Percentiles rank a stretch among this genome's conserved stretches.
Evolutionary conservation across 2,888 invertebrate genomes (phyloP).

Genomic region (Lottia scabra): DNA sequence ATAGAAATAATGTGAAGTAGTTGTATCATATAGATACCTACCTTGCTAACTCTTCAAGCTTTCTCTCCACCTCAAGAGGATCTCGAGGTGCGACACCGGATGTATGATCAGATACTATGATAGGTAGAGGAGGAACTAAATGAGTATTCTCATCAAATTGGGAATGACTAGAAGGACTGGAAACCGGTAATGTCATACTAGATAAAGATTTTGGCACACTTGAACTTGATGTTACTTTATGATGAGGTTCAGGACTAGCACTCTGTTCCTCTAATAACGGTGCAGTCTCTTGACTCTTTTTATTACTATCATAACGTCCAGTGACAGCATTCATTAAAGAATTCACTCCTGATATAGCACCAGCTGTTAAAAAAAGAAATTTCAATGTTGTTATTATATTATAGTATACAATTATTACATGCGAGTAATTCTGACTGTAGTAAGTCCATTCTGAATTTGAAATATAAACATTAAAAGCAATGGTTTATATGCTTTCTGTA

Average conservation of each 20-base stretch:
- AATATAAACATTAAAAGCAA: no score
- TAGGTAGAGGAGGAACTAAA: constrained; percentile 18
- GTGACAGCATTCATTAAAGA: constrained; percentile 60
- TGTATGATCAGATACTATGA: constrained; percentile 18
- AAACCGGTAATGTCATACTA: constrained; percentile 65
- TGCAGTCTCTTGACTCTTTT: constrained; percentile 57
- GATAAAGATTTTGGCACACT: constrained; percentile 65
- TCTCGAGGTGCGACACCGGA: constrained; percentile 24
- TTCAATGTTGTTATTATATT: no score
- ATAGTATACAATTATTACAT: no score
- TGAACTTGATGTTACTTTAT: constrained; percentile 51
- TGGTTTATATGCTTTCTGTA: no score
- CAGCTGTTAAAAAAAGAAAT: constrained; percentile 38
- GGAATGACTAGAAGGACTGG: constrained; percentile 64
- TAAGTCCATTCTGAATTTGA: no score
- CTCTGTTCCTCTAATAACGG: constrained; percentile 59
- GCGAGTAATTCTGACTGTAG: no score
- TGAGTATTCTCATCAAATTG: constrained; percentile 54
- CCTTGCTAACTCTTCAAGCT: constrained; percentile 63
- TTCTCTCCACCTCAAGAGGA: constrained; percentile 57
- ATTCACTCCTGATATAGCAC: constrained; percentile 61
- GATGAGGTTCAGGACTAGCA: constrained; percentile 53
- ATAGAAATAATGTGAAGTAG: no score
- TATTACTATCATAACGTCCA: constrained; percentile 47
- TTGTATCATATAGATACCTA: no score